phyloP scores from a whole-genome alignment of 2,888 invertebrate genomes.

The Limnephilus rhombicus region DNA sequence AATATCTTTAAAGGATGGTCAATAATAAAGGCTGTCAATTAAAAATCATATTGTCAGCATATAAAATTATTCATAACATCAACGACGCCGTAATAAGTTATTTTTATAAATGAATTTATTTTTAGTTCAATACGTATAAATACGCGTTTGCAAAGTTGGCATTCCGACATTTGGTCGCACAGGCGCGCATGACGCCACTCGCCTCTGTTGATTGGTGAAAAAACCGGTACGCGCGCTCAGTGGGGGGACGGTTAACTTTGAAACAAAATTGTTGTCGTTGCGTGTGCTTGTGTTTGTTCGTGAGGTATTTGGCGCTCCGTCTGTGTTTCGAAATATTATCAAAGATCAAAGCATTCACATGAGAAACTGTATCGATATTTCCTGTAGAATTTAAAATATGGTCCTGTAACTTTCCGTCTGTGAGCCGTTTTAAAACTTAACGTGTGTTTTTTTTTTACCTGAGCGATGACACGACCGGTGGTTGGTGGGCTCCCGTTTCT shows the following conservation, averaged over 20 bases:
- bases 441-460: constrained; percentile 49
- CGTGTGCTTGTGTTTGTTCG: constrained; percentile 56
- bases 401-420: constrained; percentile 68
- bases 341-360: constrained; percentile 68
- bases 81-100: too few relatives aligned
- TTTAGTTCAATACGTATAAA: neutral
- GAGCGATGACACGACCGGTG: constrained; percentile 61
- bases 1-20: neutral
- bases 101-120: neutral
- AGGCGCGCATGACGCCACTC: constrained; percentile 69
- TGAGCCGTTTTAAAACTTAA: constrained; percentile 62
- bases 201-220: constrained; percentile 69
- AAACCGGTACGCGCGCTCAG: constrained; percentile 62
- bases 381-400: constrained; percentile 71
- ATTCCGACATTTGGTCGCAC: constrained; percentile 54
- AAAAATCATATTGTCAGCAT: neutral
- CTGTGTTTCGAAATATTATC: constrained; percentile 56
- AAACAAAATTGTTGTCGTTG: constrained; percentile 69
- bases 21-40: neutral
- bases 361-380: constrained; percentile 70
- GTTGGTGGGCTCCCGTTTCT: constrained; percentile 58
- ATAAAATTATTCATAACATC: too few relatives aligned
- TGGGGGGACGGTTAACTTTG: constrained; percentile 73
- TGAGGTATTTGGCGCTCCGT: constrained; percentile 46
- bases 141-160: constrained; percentile 62